phyloP scores from a whole-genome alignment of 1,140 invertebrate genomes.

The Heliconius nattereri region DNA sequence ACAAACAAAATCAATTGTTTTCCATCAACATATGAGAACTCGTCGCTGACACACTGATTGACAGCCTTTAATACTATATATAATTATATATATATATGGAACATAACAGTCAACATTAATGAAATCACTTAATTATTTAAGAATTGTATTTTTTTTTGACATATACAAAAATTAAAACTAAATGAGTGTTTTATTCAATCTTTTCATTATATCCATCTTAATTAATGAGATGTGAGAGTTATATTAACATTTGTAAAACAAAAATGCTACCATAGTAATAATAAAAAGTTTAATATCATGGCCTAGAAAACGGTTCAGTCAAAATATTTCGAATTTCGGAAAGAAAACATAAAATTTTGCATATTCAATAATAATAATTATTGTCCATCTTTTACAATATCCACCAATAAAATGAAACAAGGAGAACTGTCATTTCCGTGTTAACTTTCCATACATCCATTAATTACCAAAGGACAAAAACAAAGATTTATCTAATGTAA shows the following conservation, averaged over 20 bases:
- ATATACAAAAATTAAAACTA: constrained; percentile 4
- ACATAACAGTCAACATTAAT: constrained; percentile 13
- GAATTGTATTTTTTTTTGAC: not conserved
- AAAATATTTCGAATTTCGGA: not conserved
- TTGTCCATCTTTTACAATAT: constrained; percentile 76
- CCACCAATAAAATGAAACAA: constrained; percentile 55
- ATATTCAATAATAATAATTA: constrained; percentile 49
- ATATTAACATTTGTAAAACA: not conserved
- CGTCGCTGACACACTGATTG: not conserved
- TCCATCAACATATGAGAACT: constrained; percentile 11
- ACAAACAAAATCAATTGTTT: constrained; percentile 49
- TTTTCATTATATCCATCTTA: not conserved
- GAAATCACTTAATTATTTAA: constrained; percentile 9
- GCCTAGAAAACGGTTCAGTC: not conserved
- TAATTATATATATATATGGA: not conserved
- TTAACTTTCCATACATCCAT: constrained; percentile 37
- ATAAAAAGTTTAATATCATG: not conserved
- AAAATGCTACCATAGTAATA: not conserved
- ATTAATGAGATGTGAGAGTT: not conserved
- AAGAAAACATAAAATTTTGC: constrained; percentile 13
- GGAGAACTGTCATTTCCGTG: not conserved
- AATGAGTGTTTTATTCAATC: constrained; percentile 12
- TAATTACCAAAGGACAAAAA: constrained; percentile 29
- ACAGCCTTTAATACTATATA: constrained; percentile 3
- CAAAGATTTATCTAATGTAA: constrained; percentile 31